A percentile compares a stretch with the other conserved stretches of the same genome.
These are phyloP conservation scores for Corvus cornix DNA, from an alignment of 2,113 vertebrate species.

Conservation along the genomic window DNA sequence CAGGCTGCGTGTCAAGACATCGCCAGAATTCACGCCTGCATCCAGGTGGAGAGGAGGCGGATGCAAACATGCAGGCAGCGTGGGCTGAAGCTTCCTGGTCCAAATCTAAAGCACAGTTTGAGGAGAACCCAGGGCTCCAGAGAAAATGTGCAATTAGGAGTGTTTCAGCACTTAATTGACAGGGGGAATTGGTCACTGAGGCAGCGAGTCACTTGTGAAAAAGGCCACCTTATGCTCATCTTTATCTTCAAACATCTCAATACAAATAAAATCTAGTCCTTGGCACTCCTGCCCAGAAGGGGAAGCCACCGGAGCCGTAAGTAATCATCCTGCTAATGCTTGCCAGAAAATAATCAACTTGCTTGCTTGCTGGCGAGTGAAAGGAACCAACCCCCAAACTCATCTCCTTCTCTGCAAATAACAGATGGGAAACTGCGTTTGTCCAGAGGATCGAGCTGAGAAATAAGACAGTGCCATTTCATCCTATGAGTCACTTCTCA, in stretches of 20 bases:
- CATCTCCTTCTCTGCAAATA: constrained; percentile 33
- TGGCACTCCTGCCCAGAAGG: constrained; percentile 4
- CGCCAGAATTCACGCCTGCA: neutral
- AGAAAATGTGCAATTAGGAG: neutral
- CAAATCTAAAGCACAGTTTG: neutral
- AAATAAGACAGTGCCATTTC: constrained; percentile 16
- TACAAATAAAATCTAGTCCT: constrained; percentile 18
- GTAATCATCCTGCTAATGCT: neutral
- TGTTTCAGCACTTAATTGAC: neutral
- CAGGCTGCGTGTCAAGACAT: neutral
- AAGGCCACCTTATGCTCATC: constrained; percentile 35
- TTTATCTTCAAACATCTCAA: constrained; percentile 27
- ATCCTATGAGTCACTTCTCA: constrained; percentile 38
- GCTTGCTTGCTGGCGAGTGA: neutral
- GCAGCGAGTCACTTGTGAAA: neutral
- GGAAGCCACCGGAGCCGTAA: neutral
- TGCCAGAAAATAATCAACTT: constrained; percentile 55
- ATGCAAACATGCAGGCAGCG: neutral
- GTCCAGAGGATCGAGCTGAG: neutral
- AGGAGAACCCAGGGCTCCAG: neutral
- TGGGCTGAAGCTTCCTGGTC: constrained; percentile 50
- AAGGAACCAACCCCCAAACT: constrained; percentile 45
- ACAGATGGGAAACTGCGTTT: constrained; percentile 28
- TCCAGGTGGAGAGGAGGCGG: constrained; percentile 37
- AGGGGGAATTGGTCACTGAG: neutral